These are phyloP conservation scores for Aphelenchoides fujianensis DNA, from an alignment of 1,140 invertebrate species.

Conservation along the genomic window DNA sequence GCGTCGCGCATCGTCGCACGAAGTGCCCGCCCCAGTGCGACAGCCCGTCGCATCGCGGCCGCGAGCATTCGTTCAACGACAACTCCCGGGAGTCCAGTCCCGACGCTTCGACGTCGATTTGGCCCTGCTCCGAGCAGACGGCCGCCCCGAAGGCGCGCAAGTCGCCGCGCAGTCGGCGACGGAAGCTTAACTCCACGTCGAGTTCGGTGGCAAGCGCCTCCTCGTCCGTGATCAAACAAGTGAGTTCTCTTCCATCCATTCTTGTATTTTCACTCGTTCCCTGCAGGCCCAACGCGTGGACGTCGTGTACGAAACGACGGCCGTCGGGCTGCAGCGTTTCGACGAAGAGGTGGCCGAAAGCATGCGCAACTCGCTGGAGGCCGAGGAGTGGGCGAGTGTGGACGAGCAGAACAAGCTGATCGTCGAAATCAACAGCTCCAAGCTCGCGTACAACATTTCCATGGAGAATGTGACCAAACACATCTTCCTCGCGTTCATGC, in stretches of 20 bases:
- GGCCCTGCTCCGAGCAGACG: neutral
- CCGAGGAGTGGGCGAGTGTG: conserved; percentile 21
- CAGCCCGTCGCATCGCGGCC: neutral
- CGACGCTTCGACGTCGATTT: neutral
- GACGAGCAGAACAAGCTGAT: conserved; percentile 34
- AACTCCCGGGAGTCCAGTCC: neutral
- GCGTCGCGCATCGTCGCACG: neutral
- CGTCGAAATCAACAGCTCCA: conserved; percentile 47
- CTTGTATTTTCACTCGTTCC: neutral
- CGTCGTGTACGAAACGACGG: conserved; percentile 3
- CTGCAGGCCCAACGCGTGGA: conserved; percentile 1
- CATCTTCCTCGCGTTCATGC: conserved; percentile 39
- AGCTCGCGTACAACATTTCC: conserved; percentile 44
- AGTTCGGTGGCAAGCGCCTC: neutral
- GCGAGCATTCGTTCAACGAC: neutral
- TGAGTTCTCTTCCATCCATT: conserved; percentile 25
- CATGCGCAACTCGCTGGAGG: conserved; percentile 24
- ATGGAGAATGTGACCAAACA: conserved; percentile 40
- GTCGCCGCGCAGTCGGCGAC: neutral
- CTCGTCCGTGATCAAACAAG: neutral
- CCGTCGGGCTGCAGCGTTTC: conserved; percentile 15
- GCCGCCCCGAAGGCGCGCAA: conserved; percentile 8
- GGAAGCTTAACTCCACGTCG: conserved; percentile 13
- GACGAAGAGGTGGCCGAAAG: conserved; percentile 29
- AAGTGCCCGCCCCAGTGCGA: neutral